Conservation (phyloP, 2,113 vertebrate species). For the Strix aluco region DNA sequence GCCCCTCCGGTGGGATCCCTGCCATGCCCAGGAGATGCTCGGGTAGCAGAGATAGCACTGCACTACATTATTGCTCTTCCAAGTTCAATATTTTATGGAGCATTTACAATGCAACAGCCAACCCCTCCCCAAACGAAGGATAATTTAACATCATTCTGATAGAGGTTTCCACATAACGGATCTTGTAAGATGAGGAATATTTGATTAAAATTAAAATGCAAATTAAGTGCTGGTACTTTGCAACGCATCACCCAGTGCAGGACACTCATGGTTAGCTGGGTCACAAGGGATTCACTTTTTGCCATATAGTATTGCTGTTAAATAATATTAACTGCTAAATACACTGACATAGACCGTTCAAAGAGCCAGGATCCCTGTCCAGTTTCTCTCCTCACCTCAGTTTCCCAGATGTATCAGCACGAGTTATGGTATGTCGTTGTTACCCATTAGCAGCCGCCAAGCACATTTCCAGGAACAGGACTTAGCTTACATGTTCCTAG, state of each 20-base stretch:
- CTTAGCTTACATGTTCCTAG: neutral
- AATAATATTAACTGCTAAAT: neutral
- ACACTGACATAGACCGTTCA: neutral
- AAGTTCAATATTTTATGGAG: neutral
- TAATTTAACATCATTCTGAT: neutral
- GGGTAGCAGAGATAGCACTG: neutral
- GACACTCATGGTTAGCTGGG: neutral
- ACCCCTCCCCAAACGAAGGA: neutral
- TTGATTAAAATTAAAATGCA: neutral
- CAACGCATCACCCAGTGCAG: neutral
- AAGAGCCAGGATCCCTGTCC: neutral
- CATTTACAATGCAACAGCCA: neutral
- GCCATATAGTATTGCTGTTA: neutral
- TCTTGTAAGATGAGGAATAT: neutral
- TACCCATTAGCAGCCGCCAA: neutral
- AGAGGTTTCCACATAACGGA: neutral
- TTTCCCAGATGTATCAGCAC: neutral
- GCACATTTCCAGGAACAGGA: neutral
- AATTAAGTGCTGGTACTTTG: neutral
- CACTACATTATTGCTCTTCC: neutral
- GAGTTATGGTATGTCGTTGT: accelerated
- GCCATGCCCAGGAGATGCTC: neutral
- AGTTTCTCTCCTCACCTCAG: neutral
- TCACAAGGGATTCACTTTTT: neutral
- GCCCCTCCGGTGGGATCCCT: neutral